These are phyloP conservation scores for Amblyteles armatorius DNA, from an alignment of 2,888 invertebrate species.

Conservation along the genomic window DNA sequence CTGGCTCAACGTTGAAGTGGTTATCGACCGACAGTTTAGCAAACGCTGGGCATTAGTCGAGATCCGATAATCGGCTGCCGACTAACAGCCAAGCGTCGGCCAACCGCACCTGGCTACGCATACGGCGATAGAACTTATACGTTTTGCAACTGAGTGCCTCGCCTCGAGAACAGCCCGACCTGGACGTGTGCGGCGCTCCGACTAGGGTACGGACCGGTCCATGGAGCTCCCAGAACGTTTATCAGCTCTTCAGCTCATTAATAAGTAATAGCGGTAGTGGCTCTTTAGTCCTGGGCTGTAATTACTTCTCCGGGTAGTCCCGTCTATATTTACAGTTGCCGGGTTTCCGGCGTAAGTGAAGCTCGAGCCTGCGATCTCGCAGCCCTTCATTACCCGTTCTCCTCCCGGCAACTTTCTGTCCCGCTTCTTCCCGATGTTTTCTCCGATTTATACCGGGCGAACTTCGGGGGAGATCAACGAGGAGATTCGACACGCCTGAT, in stretches of 20 bases:
- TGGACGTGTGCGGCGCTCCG: too few relatives aligned
- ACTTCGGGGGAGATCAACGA: slow-evolving; percentile 23
- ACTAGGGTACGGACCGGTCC: too few relatives aligned
- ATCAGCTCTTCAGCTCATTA: slow-evolving; percentile 71
- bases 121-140: too few relatives aligned
- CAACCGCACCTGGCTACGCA: too few relatives aligned
- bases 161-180: too few relatives aligned
- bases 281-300: slow-evolving; percentile 70
- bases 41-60: too few relatives aligned
- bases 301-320: slow-evolving; percentile 68
- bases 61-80: too few relatives aligned
- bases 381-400: slow-evolving; percentile 56
- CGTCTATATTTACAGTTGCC: slow-evolving; percentile 17
- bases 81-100: too few relatives aligned
- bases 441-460: not conserved
- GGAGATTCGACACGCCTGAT: slow-evolving; percentile 51
- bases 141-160: too few relatives aligned
- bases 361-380: slow-evolving; percentile 28
- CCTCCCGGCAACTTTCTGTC: slow-evolving; percentile 4
- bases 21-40: too few relatives aligned
- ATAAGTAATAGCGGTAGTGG: slow-evolving; percentile 65
- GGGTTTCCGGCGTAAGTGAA: slow-evolving; percentile 34
- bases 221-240: slow-evolving; percentile 56
- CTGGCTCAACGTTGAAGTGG: too few relatives aligned
- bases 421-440: slow-evolving; percentile 30